Conservation (phyloP, 2,797 vertebrate species). For the Leptoclinus maculatus region DNA sequence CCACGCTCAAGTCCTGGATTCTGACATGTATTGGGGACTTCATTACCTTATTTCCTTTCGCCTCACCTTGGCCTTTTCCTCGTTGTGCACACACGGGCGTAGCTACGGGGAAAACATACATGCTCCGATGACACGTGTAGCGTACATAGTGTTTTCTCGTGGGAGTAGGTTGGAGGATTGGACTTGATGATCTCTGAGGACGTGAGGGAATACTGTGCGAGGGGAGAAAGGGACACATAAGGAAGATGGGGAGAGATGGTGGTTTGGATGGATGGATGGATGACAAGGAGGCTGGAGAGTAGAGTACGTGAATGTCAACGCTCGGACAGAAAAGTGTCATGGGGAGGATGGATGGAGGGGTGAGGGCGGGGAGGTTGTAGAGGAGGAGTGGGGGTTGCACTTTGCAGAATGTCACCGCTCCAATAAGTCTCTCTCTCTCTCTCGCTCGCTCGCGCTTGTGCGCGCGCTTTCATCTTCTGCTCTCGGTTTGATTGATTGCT, state of each 20-base stretch:
- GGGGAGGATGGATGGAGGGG: background rate
- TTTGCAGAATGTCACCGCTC: constrained; percentile 37
- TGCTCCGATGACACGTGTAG: background rate
- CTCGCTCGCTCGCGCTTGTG: background rate
- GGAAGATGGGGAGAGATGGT: background rate
- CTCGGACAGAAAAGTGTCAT: constrained; percentile 22
- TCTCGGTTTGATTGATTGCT: constrained; percentile 45
- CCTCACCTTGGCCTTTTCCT: constrained; percentile 8
- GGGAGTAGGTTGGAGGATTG: background rate
- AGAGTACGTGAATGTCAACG: constrained; percentile 33
- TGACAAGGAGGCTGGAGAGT: constrained; percentile 3
- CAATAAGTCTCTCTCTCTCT: constrained; percentile 14
- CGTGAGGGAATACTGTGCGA: background rate
- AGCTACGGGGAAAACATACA: too few species aligned
- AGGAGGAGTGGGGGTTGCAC: constrained; percentile 27
- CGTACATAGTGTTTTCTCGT: constrained; percentile 8
- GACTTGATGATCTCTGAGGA: constrained; percentile 6
- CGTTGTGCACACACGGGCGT: background rate
- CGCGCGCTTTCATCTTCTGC: constrained; percentile 5
- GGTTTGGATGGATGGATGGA: background rate
- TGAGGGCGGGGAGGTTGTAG: background rate
- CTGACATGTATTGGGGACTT: constrained; percentile 1
- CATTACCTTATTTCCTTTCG: constrained; percentile 8
- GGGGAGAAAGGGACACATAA: background rate
- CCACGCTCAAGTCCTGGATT: background rate